Conservation (phyloP, 2,113 vertebrate species). For the Bagarius yarrelli region DNA sequence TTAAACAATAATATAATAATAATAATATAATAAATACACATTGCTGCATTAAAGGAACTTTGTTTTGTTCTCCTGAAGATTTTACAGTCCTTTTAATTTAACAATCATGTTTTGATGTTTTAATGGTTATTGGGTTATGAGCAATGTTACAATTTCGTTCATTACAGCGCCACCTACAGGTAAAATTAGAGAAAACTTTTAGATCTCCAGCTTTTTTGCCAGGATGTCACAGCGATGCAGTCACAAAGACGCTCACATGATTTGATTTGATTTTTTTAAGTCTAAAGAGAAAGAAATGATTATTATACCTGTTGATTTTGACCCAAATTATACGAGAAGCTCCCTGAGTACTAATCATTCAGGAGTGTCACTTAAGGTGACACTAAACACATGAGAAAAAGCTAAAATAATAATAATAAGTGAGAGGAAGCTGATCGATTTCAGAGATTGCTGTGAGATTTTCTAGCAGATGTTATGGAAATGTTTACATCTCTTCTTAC, state of each 20-base stretch:
- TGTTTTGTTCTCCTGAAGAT: not conserved
- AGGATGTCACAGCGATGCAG: too few species aligned
- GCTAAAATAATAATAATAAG: not conserved
- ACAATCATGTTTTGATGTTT: not conserved
- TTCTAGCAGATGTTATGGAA: not conserved
- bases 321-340: too few species aligned
- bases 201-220: too few species aligned
- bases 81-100: not conserved
- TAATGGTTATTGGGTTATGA: not conserved
- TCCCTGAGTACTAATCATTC: not conserved
- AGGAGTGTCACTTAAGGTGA: too few species aligned
- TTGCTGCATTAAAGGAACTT: not conserved
- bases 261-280: too few species aligned
- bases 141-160: not conserved
- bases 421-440: not conserved
- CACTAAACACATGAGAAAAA: too few species aligned
- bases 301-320: too few species aligned
- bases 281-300: too few species aligned
- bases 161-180: not conserved
- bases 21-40: too few species aligned
- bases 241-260: too few species aligned
- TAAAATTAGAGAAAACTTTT: not conserved
- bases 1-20: too few species aligned
- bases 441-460: too few species aligned
- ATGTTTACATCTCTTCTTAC: conserved; percentile 63